Evolutionary conservation across 2,888 invertebrate species (phyloP), one percentile per base, ranked within the genome.

Genomic region (Amphipyra berbera): DNA sequence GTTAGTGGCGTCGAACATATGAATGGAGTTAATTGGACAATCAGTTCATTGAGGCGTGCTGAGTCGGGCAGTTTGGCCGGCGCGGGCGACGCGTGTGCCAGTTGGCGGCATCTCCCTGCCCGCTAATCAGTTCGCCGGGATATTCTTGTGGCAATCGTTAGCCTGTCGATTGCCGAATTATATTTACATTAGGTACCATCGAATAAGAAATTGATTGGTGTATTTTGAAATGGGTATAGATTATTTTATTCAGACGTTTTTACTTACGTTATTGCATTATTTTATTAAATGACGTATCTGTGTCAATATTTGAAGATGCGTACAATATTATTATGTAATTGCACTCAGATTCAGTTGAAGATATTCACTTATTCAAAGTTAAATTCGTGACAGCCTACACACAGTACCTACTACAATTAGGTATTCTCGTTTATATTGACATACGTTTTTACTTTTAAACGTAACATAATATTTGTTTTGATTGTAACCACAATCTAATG

Each of bases 21-120:
- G 93, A 94, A 94, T 92, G 92, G 86, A 92, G 89, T 89, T 93
- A 93, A 94, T 93, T 92, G 90, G 88, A 88, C 88, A 87, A 88
- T 89, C 88, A 84, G 85, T 87, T 88, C 91, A 91, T 91, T 91
- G 90, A 91, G 90, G 88, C 88, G 87, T 85, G 89, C 82, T 86
- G 86, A 85, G 85, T 81, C 82, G 87, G 84, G 85, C 85, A 82
- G 90, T 89, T 92, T 93, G 93, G 92, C 91, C 82, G 83, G 77
- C 82, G 84, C 78, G 59, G 74, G 81, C 81, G 84, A 78, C 79
- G 73, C 65, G 78, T 68, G 83, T 93, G 94, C 94, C 94, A 94
- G 91, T 89, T 94, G 93, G 94, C 94, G 82, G 75, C 76, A 75
- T 72, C 74, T 71, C 76, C 71, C 72, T 78, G 59, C 73, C 81